Evolutionary conservation across 2,888 invertebrate species (phyloP).

Genomic region (Erynnis tages): DNA sequence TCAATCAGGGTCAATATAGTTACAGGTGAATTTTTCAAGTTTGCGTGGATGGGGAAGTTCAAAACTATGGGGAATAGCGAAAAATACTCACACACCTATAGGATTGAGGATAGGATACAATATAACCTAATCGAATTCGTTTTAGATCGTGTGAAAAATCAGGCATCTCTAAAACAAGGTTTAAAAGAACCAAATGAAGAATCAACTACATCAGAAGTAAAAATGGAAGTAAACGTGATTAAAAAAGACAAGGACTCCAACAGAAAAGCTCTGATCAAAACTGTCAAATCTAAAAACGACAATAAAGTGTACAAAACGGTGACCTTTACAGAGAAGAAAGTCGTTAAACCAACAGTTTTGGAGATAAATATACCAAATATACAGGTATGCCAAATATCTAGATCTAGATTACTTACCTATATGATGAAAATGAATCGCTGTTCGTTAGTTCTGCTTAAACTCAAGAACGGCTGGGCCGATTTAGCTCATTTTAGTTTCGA

Average conservation of each 20-base stretch:
- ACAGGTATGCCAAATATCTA: conserved; percentile 20
- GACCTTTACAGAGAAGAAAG: conserved; percentile 48
- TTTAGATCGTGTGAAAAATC: background rate
- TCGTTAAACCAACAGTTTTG: conserved; percentile 34
- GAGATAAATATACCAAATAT: conserved; percentile 49
- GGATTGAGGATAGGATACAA: no score
- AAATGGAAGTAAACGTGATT: conserved; percentile 1
- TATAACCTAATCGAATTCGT: no score
- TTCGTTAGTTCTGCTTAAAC: no score
- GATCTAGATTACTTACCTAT: background rate
- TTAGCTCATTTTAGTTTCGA: no score
- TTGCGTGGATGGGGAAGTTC: no score
- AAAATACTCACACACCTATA: no score
- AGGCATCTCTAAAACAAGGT: background rate
- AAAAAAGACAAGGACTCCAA: conserved; percentile 18
- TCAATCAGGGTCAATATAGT: no score
- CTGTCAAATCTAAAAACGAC: conserved; percentile 43
- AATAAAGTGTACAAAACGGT: conserved; percentile 52
- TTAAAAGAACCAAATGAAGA: conserved; percentile 27
- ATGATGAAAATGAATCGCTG: no score
- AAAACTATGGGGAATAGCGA: no score
- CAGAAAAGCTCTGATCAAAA: conserved; percentile 47
- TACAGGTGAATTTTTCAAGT: no score
- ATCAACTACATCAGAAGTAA: conserved; percentile 29
- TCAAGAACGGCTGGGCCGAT: no score